phyloP scores from a whole-genome alignment of 2,888 invertebrate species.

The Carabus problematicus region DNA sequence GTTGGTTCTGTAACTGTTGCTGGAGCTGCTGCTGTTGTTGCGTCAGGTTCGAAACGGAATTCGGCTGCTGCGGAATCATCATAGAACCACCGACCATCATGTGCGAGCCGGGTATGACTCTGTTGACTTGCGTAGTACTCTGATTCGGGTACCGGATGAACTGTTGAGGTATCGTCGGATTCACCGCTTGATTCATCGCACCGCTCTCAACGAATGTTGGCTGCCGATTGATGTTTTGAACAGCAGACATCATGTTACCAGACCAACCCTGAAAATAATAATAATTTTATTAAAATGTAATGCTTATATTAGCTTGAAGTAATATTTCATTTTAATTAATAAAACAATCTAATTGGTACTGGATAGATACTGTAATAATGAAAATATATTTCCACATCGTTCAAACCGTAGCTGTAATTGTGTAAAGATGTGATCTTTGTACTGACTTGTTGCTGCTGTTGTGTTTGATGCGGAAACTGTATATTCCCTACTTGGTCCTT shows the following conservation, averaged over 20 bases:
- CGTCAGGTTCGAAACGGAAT: constrained; percentile 44
- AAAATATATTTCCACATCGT: too few species aligned
- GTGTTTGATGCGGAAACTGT: constrained; percentile 54
- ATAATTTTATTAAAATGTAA: constrained; percentile 3
- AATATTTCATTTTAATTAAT: neutral
- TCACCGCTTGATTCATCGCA: constrained; percentile 54
- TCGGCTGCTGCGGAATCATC: constrained; percentile 55
- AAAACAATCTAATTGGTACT: too few species aligned
- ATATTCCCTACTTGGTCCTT: constrained; percentile 55
- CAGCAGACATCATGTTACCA: constrained; percentile 47
- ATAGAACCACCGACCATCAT: constrained; percentile 52
- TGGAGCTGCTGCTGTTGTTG: constrained; percentile 47
- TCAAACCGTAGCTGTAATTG: too few species aligned
- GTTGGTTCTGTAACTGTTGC: constrained; percentile 46
- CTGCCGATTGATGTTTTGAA: constrained; percentile 47
- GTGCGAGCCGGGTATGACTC: constrained; percentile 51
- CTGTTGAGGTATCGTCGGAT: constrained; percentile 53
- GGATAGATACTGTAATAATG: too few species aligned
- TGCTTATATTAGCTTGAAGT: neutral
- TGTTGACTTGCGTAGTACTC: constrained; percentile 46
- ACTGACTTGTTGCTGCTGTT: constrained; percentile 23
- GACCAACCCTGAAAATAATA: constrained; percentile 51
- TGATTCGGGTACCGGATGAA: constrained; percentile 55
- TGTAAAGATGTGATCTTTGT: neutral
- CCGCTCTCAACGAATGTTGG: constrained; percentile 48